Percentiles rank a stretch among this genome's conserved stretches.
Evolutionary conservation across 2,888 invertebrate species (phyloP).

Genomic region (Autographa pulchrina): DNA sequence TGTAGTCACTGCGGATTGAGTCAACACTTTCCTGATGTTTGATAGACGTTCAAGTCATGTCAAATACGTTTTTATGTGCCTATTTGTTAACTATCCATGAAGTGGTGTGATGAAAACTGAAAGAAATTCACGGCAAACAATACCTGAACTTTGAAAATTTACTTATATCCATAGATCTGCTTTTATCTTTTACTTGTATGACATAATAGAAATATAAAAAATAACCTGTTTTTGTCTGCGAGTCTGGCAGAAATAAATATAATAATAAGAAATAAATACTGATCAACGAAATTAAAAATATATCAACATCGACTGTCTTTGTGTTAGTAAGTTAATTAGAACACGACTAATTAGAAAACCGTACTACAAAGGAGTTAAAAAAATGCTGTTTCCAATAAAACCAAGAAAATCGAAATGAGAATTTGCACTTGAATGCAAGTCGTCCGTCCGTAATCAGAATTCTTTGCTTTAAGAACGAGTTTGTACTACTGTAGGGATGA

Average conservation of each 20-base stretch:
- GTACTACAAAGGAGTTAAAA: slow-evolving; percentile 51
- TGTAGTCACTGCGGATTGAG: background rate
- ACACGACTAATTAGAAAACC: slow-evolving; percentile 46
- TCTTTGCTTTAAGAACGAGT: slow-evolving; percentile 74
- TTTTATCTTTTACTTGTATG: background rate
- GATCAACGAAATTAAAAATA: slow-evolving; percentile 3
- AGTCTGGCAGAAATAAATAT: background rate
- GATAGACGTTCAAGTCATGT: background rate
- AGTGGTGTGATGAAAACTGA: too few relatives aligned
- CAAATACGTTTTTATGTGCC: background rate
- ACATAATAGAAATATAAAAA: background rate
- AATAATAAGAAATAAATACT: background rate
- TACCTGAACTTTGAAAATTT: too few relatives aligned
- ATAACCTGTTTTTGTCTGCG: background rate
- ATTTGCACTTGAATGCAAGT: slow-evolving; percentile 75
- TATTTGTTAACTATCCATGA: too few relatives aligned
- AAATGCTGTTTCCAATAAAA: slow-evolving; percentile 61
- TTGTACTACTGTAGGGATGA: slow-evolving; percentile 65
- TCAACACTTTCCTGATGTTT: background rate
- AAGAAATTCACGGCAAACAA: too few relatives aligned
- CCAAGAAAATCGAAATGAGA: slow-evolving; percentile 69
- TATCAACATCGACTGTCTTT: background rate
- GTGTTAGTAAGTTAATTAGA: slow-evolving; percentile 34
- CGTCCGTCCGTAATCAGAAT: slow-evolving; percentile 73
- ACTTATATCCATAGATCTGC: background rate